Evolutionary conservation across 2,113 vertebrate species (phyloP), one percentile per base, ranked within the genome.

Genomic region (Taxidea taxus): DNA sequence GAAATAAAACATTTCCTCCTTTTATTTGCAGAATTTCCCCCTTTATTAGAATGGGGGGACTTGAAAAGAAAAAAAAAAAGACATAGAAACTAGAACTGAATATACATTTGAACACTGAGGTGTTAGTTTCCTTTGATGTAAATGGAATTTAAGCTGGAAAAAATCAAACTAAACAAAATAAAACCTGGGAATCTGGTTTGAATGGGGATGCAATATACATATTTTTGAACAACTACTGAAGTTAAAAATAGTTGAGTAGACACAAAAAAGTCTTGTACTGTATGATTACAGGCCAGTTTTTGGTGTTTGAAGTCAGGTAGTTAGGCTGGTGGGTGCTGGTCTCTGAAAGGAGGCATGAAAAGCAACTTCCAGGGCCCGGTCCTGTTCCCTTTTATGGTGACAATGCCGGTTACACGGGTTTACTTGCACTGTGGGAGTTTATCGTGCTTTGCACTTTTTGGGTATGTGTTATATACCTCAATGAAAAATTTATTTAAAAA

Each of bases 121-220:
- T 74, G 66, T 93, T 64, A 56, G 62, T 91, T 78, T 77, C 84
- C 94, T 54, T 94, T 56, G 70, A 91, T 85, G 20, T 37, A 64
- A 80, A 34, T 88, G 16, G n/a, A 70, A 92, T 64, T 78, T 87
- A 87, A 97, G 60, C 23, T 94, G 75, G 31, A 75, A 91, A 66
- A 77, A 80, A 18, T 62, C 23, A 80, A 66, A 42, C 44, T 64
- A 97, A 62, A n/a, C 31, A 78, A 90, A 93, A 68, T 97, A 56
- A 93, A 90, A 90, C 25, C 25, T 86, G 44, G 44, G 58, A 12
- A 58, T 70, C 34, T 39, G 14, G 37, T 74, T 87, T 37, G 42
- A 80, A 81, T 54, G 27, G 49, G 42, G 62, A 90, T 84, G 49
- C 14, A 60, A 49, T 39, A 18, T 64, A 10, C 1, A 0, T 72